These are phyloP conservation scores for Metridium senile DNA, from an alignment of 92 coral and sea anemone genomes.

Conservation along the genomic window DNA sequence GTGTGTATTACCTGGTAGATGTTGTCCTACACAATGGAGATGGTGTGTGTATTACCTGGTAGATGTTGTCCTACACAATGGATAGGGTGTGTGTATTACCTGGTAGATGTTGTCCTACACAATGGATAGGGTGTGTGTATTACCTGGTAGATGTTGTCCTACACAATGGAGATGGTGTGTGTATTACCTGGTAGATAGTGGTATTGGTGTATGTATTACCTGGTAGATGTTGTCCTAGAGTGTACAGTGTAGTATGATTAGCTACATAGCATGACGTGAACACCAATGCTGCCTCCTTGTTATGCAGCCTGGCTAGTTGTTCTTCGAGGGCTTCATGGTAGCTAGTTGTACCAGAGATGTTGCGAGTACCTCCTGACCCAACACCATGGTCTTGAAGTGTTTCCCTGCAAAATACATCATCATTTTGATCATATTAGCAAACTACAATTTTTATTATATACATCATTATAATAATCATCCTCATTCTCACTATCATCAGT, in stretches of 20 bases:
- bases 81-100: too few relatives aligned
- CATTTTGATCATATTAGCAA: neutral
- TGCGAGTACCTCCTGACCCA: slow-evolving; percentile 98
- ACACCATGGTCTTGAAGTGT: slow-evolving; percentile 90
- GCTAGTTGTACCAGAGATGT: slow-evolving; percentile 96
- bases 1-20: too few relatives aligned
- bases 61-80: slow-evolving; percentile 91
- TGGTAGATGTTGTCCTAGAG: slow-evolving; percentile 91
- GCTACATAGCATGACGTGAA: slow-evolving; percentile 98
- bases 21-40: too few relatives aligned
- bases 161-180: too few relatives aligned
- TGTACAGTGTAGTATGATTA: slow-evolving; percentile 93
- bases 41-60: slow-evolving; percentile 93
- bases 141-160: too few relatives aligned
- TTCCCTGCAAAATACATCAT: slow-evolving; percentile 52
- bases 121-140: too few relatives aligned
- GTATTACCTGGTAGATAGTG: too few relatives aligned
- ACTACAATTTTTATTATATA: too few relatives aligned
- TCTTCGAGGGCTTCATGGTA: slow-evolving; percentile 86
- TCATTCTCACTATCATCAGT: too few relatives aligned
- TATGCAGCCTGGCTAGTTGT: slow-evolving; percentile 81
- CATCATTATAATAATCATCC: too few relatives aligned
- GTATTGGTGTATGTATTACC: too few relatives aligned
- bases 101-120: too few relatives aligned
- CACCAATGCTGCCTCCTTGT: slow-evolving; percentile 93